Percentiles rank a stretch among this genome's conserved stretches.
These are phyloP conservation scores for Sebastes kiyomatsui DNA, from an alignment of 2,797 vertebrate genomes.

Conservation along the genomic window DNA sequence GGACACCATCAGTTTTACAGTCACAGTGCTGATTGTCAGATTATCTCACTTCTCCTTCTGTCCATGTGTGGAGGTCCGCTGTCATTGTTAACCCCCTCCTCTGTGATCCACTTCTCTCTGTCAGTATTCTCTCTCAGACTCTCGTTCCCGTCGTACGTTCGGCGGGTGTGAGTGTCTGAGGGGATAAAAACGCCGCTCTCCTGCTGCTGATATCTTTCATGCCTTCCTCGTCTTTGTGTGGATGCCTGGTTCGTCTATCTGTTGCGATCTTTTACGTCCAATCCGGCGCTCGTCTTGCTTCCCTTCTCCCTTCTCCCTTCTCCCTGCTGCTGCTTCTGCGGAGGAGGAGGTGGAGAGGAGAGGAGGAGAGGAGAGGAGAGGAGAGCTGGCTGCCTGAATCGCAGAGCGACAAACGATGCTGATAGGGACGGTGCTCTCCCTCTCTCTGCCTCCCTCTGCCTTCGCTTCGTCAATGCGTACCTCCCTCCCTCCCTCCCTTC, in stretches of 20 bases:
- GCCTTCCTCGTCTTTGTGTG: slow-evolving; percentile 5
- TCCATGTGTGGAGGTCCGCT: slow-evolving; percentile 45
- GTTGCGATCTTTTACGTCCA: slow-evolving; percentile 10
- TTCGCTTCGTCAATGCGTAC: slow-evolving; percentile 62
- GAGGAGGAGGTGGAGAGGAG: slow-evolving; percentile 41
- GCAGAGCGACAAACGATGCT: slow-evolving; percentile 63
- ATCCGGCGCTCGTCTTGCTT: not conserved
- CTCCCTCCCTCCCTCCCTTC: slow-evolving; percentile 31
- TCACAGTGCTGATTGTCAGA: slow-evolving; percentile 25
- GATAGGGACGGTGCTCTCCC: slow-evolving; percentile 67
- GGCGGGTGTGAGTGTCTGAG: slow-evolving; percentile 40
- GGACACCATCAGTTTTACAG: slow-evolving; percentile 56
- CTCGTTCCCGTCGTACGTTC: slow-evolving; percentile 36
- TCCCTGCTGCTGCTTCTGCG: slow-evolving; percentile 39
- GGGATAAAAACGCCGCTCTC: slow-evolving; percentile 24
- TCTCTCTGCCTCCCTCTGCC: slow-evolving; percentile 43
- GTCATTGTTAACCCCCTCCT: slow-evolving; percentile 32
- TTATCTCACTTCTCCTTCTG: slow-evolving; percentile 36
- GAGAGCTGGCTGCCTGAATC: slow-evolving; percentile 65
- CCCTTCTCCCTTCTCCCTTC: slow-evolving; percentile 15
- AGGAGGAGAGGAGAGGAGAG: slow-evolving; percentile 31
- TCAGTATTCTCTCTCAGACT: slow-evolving; percentile 31
- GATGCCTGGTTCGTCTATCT: slow-evolving; percentile 12
- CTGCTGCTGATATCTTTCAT: slow-evolving; percentile 29
- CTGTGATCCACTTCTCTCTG: slow-evolving; percentile 54